Evolutionary conservation across 2,113 vertebrate species (phyloP), one percentile per base, ranked within the genome.

Genomic region (Peucedramus taeniatus): DNA sequence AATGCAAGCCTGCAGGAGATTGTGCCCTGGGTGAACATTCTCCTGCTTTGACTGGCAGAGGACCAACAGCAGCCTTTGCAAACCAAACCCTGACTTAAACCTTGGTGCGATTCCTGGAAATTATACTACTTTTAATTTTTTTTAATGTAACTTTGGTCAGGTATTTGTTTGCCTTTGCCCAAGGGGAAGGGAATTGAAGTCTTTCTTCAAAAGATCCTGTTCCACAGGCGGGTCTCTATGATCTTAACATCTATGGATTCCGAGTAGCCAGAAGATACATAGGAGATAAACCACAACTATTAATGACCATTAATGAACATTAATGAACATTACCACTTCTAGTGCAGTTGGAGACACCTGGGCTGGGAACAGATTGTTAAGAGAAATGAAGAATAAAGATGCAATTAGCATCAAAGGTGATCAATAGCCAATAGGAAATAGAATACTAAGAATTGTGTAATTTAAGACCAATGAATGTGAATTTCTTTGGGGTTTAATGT

Each of bases 161-260:
- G 11, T 11, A 63, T 54, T 84, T 63, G 7, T 54, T 74, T 54
- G n/a, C 28, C 49, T 54, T 74, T 47, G n/a, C 15, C 40, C 15
- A 19, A 19, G 18, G 12, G 3, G 12, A 65, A 33, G 24, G 15
- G 13, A 65, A 65, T 23, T 30, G 8, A 49, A 39, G 15, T 30
- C 65, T 49, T 19, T 56, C 30, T 85, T 75, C 28, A 65, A 24
- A 65, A 15, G 6, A 20, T 12, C 19, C 50, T 56, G 15, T 40
- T 56, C 40, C 54, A 19, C 4, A 22, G 24, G 24, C 0, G 0
- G 1, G 1, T 13, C 7, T 39, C 15, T 6, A 40, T 40, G 30
- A 56, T n/a, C 8, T 23, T 24, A 64, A 28, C 7, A 64, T 45
- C 28, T 39, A 15, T 0, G 0, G 11, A 23, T 15, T 74, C 14